Base-by-base conservation (phyloP, 2,888 invertebrate genomes). In the Brachypterus glaber region DNA sequence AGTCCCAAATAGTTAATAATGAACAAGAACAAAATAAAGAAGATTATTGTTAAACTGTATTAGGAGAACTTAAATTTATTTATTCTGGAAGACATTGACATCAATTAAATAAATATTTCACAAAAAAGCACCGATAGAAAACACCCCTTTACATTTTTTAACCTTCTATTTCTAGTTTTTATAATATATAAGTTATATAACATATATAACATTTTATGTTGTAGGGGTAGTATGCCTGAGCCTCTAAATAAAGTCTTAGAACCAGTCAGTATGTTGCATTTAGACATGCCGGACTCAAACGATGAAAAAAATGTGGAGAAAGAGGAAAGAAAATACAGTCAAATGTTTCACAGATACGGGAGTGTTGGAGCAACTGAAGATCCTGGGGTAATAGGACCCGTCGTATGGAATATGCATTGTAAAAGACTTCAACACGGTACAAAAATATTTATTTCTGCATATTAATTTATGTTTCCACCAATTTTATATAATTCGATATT, bases 361-460 rank as follows among this genome's bases (percentile, higher is more conserved):
- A 88, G 88, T 57, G 73, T 81, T 33, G 80, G 79, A 49, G 77
- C 78, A 30, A 55, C 61, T 4, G 70, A 69, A 48, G 88, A 88
- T 64, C 86, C 88, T 0, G 88, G 88, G 1, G 81, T 87, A 3
- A 75, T 88, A 18, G 87, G 88, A 0, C 88, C 88, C 0, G 66
- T 86, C 35, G 87, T 87, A 4, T 88, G 87, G 87, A 82, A 82
- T 58, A 68, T 83, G 40, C 83, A 84, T 55, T 79, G 80, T 54
- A 82, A 82, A 58, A 72, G 77, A 50, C 67, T 79, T 31, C 72
- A 73, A 43, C 73, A 72, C 55, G 74, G 62, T 74, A 50, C 53
- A 59, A 17, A 11, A 18, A 17, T 11, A 24, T 17, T 33, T 21
- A 4, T n/a, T 12, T n/a, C 18, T 9, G 12, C 25, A 16, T 21